Base-by-base conservation (phyloP, 2,113 vertebrate genomes). In the Paratilapia polleni region DNA sequence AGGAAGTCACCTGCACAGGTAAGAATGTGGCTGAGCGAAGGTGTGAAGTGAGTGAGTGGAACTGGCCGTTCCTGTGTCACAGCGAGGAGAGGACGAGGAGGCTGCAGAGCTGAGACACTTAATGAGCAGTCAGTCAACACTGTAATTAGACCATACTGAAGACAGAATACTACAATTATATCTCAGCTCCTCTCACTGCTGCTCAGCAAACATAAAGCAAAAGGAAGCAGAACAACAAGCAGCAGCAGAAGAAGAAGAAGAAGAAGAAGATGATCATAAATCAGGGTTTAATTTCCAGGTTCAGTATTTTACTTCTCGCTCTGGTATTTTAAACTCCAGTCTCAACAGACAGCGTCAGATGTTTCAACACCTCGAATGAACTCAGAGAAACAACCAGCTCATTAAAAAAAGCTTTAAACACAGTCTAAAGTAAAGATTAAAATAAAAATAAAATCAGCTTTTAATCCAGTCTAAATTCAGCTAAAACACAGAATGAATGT, bases 121-220 rank as follows among this genome's bases (percentile, higher is more conserved):
- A 81, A 78, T 0, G 73, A 83, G 36, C 82, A 47, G n/a, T 1
- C 26, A 31, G 83, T 61, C 77, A 38, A 15, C 81, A 41, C 78
- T 87, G 87, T 81, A 87, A 88, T 91, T 60, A 88, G 36, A 85
- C 81, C 14, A 61, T 7, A 20, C 41, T 1, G 4, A 19, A 56
- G 47, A 47, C 36, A 0, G 17, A n/a, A 58, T 41, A 78, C 78
- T 8, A 15, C 63, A 81, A 82, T 76, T 62, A 82, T 15, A 66
- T 31, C 80, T 36, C 41, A 80, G 66, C 20, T 34, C 17, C 61
- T 41, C 61, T 19, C 78, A 17, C 78, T 62, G 84, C 75, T 74
- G 63, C 78, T 73, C 2, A 4, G n/a, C 31, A 68, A 77, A 60
- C 11, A 74, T 4, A 78, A 78, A 77, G 56, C 26, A 47, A 41